Evolutionary conservation across 2,113 vertebrate species (phyloP), one percentile per base, ranked within the genome.

Genomic region (Halcyon malimbica): DNA sequence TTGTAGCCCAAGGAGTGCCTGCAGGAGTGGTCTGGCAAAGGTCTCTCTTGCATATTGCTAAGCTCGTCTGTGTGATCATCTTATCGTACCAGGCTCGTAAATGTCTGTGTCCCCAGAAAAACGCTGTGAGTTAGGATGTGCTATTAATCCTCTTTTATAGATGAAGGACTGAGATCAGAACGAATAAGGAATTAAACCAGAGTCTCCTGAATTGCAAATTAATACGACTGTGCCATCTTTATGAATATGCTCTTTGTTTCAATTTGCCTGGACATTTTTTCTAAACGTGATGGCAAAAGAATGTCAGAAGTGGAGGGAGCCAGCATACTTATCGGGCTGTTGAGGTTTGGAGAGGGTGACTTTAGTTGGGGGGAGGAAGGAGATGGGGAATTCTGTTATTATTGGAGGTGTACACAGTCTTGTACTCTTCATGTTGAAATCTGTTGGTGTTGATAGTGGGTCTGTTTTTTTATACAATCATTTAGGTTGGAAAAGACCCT

Each of bases 201-300:
- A 8, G 28, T 76, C 35, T 92, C 54, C 50, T 51, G 42, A 80
- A 73, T 64, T 84, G 79, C 39, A 29, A 64, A 86, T 90, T 10
- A 64, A 50, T 53, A 60, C 0, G 2, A 37, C 88, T 80, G 53
- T 37, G 33, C 62, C 18, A 62, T 76, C 63, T 78, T 80, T 59
- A 71, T 65, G 57, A 85, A 80, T 83, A 87, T 77, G 48, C 9
- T 77, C 70, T 90, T 83, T 76, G 59, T 94, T 94, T 90, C 63
- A 37, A 0, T 83, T 94, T 86, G 44, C 17, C 54, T 75, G 44
- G 42, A 71, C 19, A 25, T 9, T 54, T 79, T 87, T 87, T 82
- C 82, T 33, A 79, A 48, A 46, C 64, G 29, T 1, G 8, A 33
- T 69, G 48, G 67, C 48, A 26, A 48, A 92, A 80, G 33, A 80